Evolutionary conservation across 2,888 invertebrate species (phyloP), one percentile per base, ranked within the genome.

Genomic region (Lasioglossum malachurum): DNA sequence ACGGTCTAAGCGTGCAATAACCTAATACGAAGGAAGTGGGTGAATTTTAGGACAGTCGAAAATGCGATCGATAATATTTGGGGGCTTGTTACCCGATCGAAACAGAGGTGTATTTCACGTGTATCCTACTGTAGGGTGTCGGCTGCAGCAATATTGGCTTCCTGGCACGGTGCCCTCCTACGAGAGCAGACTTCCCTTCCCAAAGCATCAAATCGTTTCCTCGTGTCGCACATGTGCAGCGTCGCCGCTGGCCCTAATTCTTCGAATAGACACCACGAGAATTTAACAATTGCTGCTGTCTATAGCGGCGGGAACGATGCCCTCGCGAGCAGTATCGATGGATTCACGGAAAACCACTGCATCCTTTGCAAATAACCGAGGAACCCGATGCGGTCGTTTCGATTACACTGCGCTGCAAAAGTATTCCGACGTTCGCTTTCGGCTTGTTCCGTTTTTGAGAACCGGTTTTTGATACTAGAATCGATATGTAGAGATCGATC

Each of bases 131-230:
- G 60, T 60, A 60, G 83, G 84, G 81, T 89, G 87, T 91, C 85
- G 88, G 89, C 83, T 75, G 83, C 81, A 84, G 86, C 89, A 91
- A 91, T 90, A 87, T 89, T 87, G 91, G 90, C 91, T 91, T 91
- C 91, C 91, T 91, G 91, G 89, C 91, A 89, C 89, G 86, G 87
- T 90, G 88, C 90, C 91, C 91, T 91, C 88, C 90, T 90, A 89
- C 91, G 88, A 91, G 89, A 91, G 89, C 84, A 91, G 89, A 91
- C 91, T 91, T 91, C 91, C 91, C 91, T 91, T 91, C 91, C 91
- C 91, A 91, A 91, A 91, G 89, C 91, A 85, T 91, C 90, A 91
- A 89, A 91, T 91, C 87, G 91, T 90, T 91, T 91, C 89, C 88
- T 87, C 91, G 89, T 90, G 89, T 87, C 85, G 87, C 73, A 86